phyloP scores from a whole-genome alignment of 1,140 invertebrate species.

The Panulirus ornatus region DNA sequence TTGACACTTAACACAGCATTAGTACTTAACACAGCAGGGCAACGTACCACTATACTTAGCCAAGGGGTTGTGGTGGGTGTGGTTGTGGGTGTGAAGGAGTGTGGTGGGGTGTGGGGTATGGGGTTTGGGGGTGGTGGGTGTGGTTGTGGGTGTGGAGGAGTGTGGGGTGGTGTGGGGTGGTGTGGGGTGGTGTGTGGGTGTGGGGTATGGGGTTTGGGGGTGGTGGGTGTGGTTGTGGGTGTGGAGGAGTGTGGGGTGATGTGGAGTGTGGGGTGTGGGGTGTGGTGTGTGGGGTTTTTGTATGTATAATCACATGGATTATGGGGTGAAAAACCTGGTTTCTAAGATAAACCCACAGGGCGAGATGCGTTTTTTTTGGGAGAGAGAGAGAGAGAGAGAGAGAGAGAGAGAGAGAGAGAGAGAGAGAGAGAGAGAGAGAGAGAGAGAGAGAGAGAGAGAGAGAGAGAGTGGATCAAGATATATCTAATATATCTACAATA shows the following conservation, averaged over 20 bases:
- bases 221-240: too few relatives aligned
- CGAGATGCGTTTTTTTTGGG: not conserved
- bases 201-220: not conserved
- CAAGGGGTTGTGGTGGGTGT: too few relatives aligned
- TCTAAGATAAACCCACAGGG: not conserved
- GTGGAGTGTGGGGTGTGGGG: too few relatives aligned
- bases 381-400: not conserved
- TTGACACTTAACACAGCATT: too few relatives aligned
- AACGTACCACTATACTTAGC: too few relatives aligned
- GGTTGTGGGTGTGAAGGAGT: too few relatives aligned
- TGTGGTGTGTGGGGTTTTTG: too few relatives aligned
- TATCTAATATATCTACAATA: too few relatives aligned
- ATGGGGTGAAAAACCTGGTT: not conserved
- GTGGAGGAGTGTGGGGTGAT: too few relatives aligned
- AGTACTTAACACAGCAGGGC: too few relatives aligned
- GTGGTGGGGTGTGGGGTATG: not conserved
- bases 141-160: not conserved
- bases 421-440: slow-evolving; percentile 16
- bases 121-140: not conserved
- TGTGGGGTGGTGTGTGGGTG: not conserved
- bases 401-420: not conserved
- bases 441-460: not conserved
- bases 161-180: not conserved
- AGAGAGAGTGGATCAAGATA: too few relatives aligned
- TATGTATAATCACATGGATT: not conserved